These are phyloP conservation scores for Limanda limanda DNA, from an alignment of 2,113 vertebrate species.

Conservation along the genomic window DNA sequence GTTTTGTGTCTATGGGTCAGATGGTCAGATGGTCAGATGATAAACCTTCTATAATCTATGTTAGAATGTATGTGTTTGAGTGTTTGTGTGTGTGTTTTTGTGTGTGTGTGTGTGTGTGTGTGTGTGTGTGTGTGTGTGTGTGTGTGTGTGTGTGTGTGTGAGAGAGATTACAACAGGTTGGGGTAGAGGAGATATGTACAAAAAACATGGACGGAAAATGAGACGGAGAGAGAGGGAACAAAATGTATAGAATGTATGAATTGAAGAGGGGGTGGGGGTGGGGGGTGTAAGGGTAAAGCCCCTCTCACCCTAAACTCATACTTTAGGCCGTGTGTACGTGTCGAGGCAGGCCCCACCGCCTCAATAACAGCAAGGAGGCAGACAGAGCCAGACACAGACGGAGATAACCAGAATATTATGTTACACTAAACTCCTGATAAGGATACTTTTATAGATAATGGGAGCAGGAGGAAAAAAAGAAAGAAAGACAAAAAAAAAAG, in stretches of 20 bases:
- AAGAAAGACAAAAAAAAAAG: neutral
- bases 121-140: slow-evolving; percentile 13
- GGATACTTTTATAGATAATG: slow-evolving; percentile 43
- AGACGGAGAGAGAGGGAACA: neutral
- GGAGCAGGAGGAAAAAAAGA: slow-evolving; percentile 20
- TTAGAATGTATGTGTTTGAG: slow-evolving; percentile 33
- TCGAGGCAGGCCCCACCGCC: slow-evolving; percentile 53
- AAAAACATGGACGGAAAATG: slow-evolving; percentile 2
- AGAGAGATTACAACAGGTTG: slow-evolving; percentile 18
- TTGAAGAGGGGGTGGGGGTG: neutral
- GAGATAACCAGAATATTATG: slow-evolving; percentile 64
- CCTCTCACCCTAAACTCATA: slow-evolving; percentile 26
- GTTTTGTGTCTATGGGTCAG: slow-evolving; percentile 70
- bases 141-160: slow-evolving; percentile 26
- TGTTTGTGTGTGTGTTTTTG: slow-evolving; percentile 2
- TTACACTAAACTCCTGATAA: slow-evolving; percentile 61
- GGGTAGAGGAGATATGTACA: neutral
- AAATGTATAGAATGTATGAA: slow-evolving; percentile 24
- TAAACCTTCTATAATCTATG: slow-evolving; percentile 60
- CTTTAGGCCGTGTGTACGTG: slow-evolving; percentile 24
- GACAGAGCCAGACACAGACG: slow-evolving; percentile 39
- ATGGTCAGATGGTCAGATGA: slow-evolving; percentile 65
- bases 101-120: slow-evolving; percentile 20
- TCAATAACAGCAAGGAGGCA: slow-evolving; percentile 38
- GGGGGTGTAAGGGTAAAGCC: neutral